Evolutionary conservation across 2,888 invertebrate genomes (phyloP), one percentile per base, ranked within the genome.

Genomic region (Hyppa rectilinea): DNA sequence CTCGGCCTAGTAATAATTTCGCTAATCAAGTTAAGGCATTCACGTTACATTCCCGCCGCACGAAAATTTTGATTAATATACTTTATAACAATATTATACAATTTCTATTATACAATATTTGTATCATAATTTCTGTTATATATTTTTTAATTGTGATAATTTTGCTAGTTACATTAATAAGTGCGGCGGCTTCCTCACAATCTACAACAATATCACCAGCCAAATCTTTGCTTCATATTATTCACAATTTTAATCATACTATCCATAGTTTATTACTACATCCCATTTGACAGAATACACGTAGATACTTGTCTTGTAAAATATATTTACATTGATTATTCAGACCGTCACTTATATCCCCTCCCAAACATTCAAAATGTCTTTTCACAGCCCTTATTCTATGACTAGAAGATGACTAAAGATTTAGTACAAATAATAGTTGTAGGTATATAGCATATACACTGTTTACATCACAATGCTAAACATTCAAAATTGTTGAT

Each of bases 321-420:
- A 59, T 67, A 56, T 38, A 65, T 74, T 71, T 60, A 63, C 70
- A 68, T 73, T 79, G 56, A 66, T 64, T 72, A 65, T 52, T 61
- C 55, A 82, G 72, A 80, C 62, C 60, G 40, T 78, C 67, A 75
- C 69, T 38, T 61, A 50, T 58, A 75, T 45, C 73, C 59, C 55
- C 72, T 71, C 58, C 43, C 71, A 58, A 73, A 81, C 78, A 79
- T 81, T 74, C 81, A 82, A 79, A 82, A 85, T 93, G 91, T 92
- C 93, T 93, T 94, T 94, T 94, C 93, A 94, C 93, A 94, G 93
- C 94, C 93, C 91, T 92, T 90, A 90, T 80, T 87, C 91, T 93
- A 93, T 93, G 95, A 95, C 95, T 95, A 95, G 94, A 93, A 86
- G 85, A 85, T 87, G 90, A 92, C 89, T 91, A 90, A 82, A 77